phyloP scores from a whole-genome alignment of 2,113 vertebrate genomes.

The Opisthocomus hoazin region DNA sequence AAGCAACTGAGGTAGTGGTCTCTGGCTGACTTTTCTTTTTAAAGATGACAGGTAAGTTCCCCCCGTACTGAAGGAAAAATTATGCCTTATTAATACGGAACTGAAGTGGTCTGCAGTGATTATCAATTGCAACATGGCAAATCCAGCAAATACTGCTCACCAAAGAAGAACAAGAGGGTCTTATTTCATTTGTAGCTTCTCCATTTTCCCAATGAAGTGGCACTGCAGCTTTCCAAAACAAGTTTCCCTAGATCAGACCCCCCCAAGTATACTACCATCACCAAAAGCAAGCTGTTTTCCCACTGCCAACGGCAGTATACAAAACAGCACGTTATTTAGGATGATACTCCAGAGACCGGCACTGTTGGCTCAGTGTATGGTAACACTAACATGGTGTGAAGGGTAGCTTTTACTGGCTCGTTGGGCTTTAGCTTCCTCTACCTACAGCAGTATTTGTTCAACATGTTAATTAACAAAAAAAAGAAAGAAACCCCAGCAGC shows the following conservation, averaged over 20 bases:
- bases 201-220: background rate
- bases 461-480: background rate
- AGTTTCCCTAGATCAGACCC: background rate
- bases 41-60: background rate
- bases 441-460: background rate
- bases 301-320: rapidly evolving
- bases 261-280: background rate
- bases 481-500: background rate
- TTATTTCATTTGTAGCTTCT: background rate
- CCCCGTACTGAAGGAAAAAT: background rate
- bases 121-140: background rate
- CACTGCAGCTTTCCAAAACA: background rate
- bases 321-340: background rate
- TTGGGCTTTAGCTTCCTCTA: background rate
- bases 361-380: rapidly evolving
- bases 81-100: background rate
- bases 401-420: background rate
- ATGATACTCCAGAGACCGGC: background rate
- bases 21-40: background rate
- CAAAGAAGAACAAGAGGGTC: background rate
- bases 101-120: background rate
- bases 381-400: background rate
- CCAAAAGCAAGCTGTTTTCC: background rate
- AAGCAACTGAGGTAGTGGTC: constrained; percentile 30
- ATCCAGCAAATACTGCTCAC: background rate